A percentile compares a stretch with the other conserved stretches of the same genome.
Evolutionary conservation across 1,140 invertebrate species (phyloP).

Genomic region (Monochamus saltuarius): DNA sequence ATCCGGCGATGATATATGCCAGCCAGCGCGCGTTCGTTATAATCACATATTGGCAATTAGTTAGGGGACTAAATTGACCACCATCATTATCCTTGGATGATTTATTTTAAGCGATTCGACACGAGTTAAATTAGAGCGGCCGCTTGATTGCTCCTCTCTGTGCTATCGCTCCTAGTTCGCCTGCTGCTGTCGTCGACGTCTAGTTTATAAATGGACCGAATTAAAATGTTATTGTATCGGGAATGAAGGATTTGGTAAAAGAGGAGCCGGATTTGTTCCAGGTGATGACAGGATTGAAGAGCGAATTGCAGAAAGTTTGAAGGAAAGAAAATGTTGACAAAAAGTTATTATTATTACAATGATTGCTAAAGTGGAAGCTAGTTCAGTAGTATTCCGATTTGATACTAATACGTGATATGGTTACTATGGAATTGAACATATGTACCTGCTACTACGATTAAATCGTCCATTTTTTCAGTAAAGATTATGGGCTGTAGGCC

Average conservation of each 20-base stretch:
- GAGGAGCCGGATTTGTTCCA: not conserved
- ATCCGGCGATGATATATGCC: conserved; percentile 44
- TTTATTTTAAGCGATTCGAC: conserved; percentile 49
- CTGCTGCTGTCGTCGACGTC: no score
- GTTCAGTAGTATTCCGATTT: no score
- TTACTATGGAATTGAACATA: no score
- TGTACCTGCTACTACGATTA: no score
- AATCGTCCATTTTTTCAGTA: no score
- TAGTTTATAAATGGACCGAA: not conserved
- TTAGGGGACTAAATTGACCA: conserved; percentile 51
- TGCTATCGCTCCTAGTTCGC: not conserved
- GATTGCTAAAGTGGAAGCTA: no score
- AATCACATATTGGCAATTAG: conserved; percentile 52
- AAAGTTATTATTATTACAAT: no score
- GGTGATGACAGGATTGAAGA: not conserved
- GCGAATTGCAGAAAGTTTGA: no score
- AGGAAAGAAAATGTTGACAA: no score
- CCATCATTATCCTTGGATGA: conserved; percentile 50
- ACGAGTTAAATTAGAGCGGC: conserved; percentile 35
- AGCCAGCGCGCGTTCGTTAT: conserved; percentile 45
- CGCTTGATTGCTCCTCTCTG: conserved; percentile 24
- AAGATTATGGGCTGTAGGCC: no score
- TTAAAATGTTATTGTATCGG: not conserved
- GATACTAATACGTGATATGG: no score
- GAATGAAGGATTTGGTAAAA: not conserved